These are phyloP conservation scores for Sorex fumeus DNA, from an alignment of 2,113 vertebrate species.

Conservation along the genomic window DNA sequence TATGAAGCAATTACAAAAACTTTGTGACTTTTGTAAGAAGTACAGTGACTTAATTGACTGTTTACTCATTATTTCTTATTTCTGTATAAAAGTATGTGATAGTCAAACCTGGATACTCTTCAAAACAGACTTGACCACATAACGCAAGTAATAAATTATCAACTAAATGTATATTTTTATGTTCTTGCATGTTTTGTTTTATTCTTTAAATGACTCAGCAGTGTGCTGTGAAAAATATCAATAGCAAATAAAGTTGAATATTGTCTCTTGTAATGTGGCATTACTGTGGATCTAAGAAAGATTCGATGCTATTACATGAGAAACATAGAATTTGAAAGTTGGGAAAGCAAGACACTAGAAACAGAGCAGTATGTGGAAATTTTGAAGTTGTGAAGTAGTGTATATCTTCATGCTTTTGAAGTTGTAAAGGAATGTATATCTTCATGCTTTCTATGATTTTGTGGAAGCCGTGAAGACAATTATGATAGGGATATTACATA, in stretches of 20 bases:
- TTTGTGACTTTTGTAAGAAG: not conserved
- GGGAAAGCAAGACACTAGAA: too few species aligned
- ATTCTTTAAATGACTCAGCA: not conserved
- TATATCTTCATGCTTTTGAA: not conserved
- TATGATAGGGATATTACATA: not conserved
- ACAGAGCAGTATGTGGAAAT: not conserved
- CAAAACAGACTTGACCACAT: not conserved
- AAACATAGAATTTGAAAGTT: too few species aligned
- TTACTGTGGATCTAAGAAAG: not conserved
- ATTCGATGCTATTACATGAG: too few species aligned
- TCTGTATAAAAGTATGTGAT: not conserved
- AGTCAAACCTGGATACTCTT: not conserved
- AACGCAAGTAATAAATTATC: not conserved
- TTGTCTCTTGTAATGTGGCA: not conserved
- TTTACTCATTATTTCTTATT: not conserved
- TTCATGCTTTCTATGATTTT: not conserved
- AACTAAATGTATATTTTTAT: constrained; percentile 6
- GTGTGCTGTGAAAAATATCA: not conserved
- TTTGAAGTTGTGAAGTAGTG: not conserved
- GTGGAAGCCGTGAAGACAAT: not conserved
- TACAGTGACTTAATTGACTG: not conserved
- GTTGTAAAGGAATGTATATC: not conserved
- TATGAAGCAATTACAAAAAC: not conserved
- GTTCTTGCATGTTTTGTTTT: not conserved
- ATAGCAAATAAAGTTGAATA: not conserved